phyloP scores from a whole-genome alignment of 1,140 invertebrate species.

The Ptiloglossa arizonensis region DNA sequence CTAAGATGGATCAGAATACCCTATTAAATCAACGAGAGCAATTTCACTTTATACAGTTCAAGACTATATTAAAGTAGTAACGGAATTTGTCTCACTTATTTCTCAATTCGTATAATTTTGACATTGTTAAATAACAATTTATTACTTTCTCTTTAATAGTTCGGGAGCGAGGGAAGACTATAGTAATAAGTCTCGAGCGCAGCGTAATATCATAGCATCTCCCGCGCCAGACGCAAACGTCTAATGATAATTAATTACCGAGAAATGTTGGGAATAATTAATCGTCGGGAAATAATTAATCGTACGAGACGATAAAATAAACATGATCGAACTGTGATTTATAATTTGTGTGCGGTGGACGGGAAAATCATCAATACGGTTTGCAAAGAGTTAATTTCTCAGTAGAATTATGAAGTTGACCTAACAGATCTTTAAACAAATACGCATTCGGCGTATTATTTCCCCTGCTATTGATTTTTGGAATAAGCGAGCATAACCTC shows the following conservation, averaged over 20 bases:
- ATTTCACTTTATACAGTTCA: too few species aligned
- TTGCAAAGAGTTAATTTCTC: neutral
- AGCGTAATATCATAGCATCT: conserved; percentile 37
- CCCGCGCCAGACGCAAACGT: neutral
- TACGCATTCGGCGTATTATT: too few species aligned
- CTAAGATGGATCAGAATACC: too few species aligned
- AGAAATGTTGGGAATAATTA: conserved; percentile 57
- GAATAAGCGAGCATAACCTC: too few species aligned
- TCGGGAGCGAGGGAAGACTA: too few species aligned
- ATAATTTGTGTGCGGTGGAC: conserved; percentile 31
- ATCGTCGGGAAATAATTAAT: conserved; percentile 60
- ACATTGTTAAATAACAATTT: too few species aligned
- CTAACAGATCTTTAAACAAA: neutral
- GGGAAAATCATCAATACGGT: neutral
- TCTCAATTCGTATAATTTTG: too few species aligned
- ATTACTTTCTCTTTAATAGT: neutral
- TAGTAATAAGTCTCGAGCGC: neutral
- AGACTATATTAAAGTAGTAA: too few species aligned
- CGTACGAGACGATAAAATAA: conserved; percentile 43
- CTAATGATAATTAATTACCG: conserved; percentile 63
- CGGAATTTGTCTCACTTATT: too few species aligned
- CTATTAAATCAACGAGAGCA: too few species aligned
- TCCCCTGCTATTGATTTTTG: too few species aligned
- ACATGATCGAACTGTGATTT: conserved; percentile 56
- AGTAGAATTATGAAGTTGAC: neutral